A percentile compares a stretch with the other conserved stretches of the same genome.
phyloP scores from a whole-genome alignment of 1,140 invertebrate genomes.

The Cyphomyrmex costatus region DNA sequence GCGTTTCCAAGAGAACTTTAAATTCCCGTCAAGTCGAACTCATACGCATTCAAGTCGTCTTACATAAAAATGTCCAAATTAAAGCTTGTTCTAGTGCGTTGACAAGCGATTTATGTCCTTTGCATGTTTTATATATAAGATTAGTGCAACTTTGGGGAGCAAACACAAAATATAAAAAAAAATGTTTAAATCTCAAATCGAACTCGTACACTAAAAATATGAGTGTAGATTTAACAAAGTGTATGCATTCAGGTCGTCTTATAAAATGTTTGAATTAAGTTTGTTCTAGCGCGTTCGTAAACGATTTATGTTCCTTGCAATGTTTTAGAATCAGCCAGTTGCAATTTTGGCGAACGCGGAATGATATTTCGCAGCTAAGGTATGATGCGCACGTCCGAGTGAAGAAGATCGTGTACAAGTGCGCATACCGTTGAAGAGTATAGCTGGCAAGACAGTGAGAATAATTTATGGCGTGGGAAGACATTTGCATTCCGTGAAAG shows the following conservation, averaged over 20 bases:
- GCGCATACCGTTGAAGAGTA: conserved; percentile 73
- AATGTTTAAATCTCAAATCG: no score
- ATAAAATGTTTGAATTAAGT: neutral
- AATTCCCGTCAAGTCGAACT: neutral
- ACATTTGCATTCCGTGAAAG: conserved; percentile 47
- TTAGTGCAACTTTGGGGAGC: neutral
- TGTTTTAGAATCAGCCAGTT: neutral
- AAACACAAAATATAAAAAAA: neutral
- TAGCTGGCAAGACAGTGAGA: conserved; percentile 73
- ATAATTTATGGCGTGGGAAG: conserved; percentile 64
- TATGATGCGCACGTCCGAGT: conserved; percentile 3
- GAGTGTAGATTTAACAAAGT: no score
- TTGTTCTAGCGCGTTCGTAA: neutral
- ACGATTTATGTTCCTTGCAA: neutral
- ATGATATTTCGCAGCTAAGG: conserved; percentile 23
- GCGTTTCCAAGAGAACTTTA: neutral
- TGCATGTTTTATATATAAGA: neutral
- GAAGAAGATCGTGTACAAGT: conserved; percentile 64
- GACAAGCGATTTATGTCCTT: neutral
- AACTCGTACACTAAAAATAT: no score
- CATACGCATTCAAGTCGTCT: neutral
- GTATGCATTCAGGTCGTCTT: neutral
- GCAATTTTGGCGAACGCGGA: neutral
- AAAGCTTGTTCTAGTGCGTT: neutral
- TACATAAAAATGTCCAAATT: neutral